Evolutionary conservation across 2,113 vertebrate genomes (phyloP), one percentile per base, ranked within the genome.

Genomic region (Myrmecophaga tridactyla): DNA sequence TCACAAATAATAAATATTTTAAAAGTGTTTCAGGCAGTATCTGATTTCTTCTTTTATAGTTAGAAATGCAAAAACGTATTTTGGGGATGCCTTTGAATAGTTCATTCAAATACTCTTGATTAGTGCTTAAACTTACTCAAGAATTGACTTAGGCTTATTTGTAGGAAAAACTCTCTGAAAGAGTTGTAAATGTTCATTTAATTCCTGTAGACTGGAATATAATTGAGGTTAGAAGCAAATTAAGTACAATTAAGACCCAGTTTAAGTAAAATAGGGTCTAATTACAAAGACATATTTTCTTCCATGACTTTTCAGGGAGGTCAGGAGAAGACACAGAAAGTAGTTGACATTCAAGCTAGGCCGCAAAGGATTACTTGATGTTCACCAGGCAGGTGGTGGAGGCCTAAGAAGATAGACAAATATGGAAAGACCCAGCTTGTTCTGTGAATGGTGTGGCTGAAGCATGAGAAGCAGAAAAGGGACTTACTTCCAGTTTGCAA

Each of bases 21-120:
- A 89, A 36, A 94, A 94, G 14, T 96, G 17, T 15, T 86, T 91
- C 39, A 51, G 48, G 12, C 18, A 91, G 7, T 93, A 73, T 78
- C n/a, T 78, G 18, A 46, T 92, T 94, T 80, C 36, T 81, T 39
- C 25, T 89, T 96, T 96, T 96, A 48, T 80, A 46, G 41, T 92
- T 95, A 65, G 58, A 90, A 94, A 90, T 92, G 31, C 6, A 78
- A 36, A 67, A 25, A 86, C 41, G 15, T 14, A n/a, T 69, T 89
- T 65, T 81, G 2, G 36, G 0, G 18, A 36, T 73, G 41, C 29
- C 62, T 58, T 75, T 78, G 25, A 83, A 93, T 48, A 8, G 1
- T 56, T 88, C n/a, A 91, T 75, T 81, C 36, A 91, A 4, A 58
- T 92, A 70, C 8, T 94, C 48, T 75, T 80, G 9, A 39, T 41